Conservation (phyloP, 1,140 invertebrate genomes). For the Drosophila jambulina region DNA sequence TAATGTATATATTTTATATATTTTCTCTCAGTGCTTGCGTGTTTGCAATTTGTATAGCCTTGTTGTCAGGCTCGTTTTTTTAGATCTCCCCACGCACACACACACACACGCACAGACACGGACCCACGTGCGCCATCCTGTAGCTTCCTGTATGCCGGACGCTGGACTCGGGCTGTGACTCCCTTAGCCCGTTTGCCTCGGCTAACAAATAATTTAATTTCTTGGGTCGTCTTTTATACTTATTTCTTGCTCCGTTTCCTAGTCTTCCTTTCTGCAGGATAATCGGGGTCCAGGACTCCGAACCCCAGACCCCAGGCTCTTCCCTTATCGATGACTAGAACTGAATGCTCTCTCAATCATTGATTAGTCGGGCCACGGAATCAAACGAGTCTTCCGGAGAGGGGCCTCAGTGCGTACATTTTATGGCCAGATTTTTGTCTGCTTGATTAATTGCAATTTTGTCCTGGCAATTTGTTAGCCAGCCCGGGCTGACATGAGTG, state of each 20-base stretch:
- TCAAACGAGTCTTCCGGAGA: conserved; percentile 23
- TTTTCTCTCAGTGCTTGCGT: conserved; percentile 13
- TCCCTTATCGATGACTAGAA: conserved; percentile 29
- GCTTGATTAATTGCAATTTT: conserved; percentile 75
- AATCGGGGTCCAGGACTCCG: conserved; percentile 18
- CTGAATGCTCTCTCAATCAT: conserved; percentile 30
- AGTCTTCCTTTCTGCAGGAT: conserved; percentile 15
- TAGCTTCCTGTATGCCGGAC: conserved; percentile 9
- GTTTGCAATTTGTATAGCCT: conserved; percentile 64
- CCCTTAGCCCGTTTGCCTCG: conserved; percentile 25
- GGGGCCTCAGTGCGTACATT: neutral
- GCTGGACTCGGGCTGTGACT: conserved; percentile 1
- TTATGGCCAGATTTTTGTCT: conserved; percentile 70
- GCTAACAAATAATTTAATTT: conserved; percentile 80
- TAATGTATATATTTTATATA: too few species aligned
- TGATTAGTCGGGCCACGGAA: conserved; percentile 45
- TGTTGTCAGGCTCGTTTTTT: conserved; percentile 76
- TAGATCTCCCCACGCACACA: conserved; percentile 40
- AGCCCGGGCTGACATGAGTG: neutral
- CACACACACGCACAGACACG: neutral
- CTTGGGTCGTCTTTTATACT: conserved; percentile 57
- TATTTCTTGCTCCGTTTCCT: conserved; percentile 12
- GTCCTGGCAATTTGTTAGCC: conserved; percentile 60
- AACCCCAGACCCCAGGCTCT: neutral
- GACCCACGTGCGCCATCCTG: conserved; percentile 2